Base-by-base conservation (phyloP, 2,113 vertebrate genomes). In the Trichomycterus rosablanca region DNA sequence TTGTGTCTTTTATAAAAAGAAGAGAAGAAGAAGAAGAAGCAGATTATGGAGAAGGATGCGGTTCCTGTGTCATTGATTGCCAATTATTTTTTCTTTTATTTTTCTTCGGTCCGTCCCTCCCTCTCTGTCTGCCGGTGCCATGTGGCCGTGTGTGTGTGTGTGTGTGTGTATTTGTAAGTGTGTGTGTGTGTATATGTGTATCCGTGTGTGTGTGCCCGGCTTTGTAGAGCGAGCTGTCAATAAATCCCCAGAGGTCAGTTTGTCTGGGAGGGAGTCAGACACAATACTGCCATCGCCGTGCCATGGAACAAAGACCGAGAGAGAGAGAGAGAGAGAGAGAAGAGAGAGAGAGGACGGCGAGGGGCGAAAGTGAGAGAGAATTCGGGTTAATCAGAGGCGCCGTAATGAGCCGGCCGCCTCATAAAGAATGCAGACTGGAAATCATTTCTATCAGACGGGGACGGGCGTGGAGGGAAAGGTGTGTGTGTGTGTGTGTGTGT, bases 191-290 rank as follows among this genome's bases (percentile, higher is more conserved):
- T 15, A 10, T 32, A 43, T 87, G 86, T 89, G 87, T 39, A 20
- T 49, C 30, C 11, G 20, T 50, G 59, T 86, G 84, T 89, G 87
- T 86, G 84, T 87, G 86, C 88, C 85, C 89, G 62, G 37, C 52
- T 65, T 65, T 56, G 90, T 91, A 91, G 91, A 93, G 92, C 93
- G 90, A 88, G 91, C 91, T 93, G 93, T 97, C 93, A 92, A 94
- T 95, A 93, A 91, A 86, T 94, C 92, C 92, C 93, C 86, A 91
- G 93, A 93, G 93, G 93, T 95, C 92, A 94, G 92, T 92, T 92
- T 89, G 91, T 92, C 92, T 93, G 92, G 90, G 91, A 90, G 91
- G 52, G 93, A 93, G 93, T 90, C 93, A 95, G 93, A 97, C 92
- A 96, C 93, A 95, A 94, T 94, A 91, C 92, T 91, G 91, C 89